Base-by-base conservation (phyloP, 2,888 invertebrate species). In the Germaria angustata region DNA sequence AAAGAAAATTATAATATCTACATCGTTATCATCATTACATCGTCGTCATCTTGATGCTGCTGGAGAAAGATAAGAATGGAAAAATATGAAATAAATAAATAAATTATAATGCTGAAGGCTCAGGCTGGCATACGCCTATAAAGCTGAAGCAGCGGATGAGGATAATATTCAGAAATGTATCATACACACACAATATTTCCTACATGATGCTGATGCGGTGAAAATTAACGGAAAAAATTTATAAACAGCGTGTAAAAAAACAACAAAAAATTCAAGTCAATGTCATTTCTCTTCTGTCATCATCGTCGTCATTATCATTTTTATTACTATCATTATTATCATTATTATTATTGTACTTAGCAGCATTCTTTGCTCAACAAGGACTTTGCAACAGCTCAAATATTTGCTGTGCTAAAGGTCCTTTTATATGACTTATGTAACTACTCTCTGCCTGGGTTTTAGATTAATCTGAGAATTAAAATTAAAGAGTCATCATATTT, bases 311-410 rank as follows among this genome's bases (percentile, higher is more conserved):
- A 39, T 39, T 20, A 49, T 46, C 9, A 51, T 57, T 20, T 32
- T 66, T 20, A 68, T 68, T n/a, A 22, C 59, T 39, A 46, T 24
- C 28, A 28, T 28, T 28, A 6, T 28, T 6, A 28, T 28, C 28
- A 28, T 28, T 3, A 28, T 3, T 28, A 28, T 6, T 28, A 28
- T 28, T 28, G n/a, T n/a, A 34, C 20, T 44, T 13, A 63, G n/a
- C 55, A 61, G 34, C 44, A 65, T 71, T 63, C 53, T 55, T 53
- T 46, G 8, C 20, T 46, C 53, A 44, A 63, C 61, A 63, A 65
- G 55, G 46, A 63, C 46, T 71, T 65, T 36, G 4, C 32, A 78
- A 71, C 46, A 71, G 24, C n/a, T 49, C 63, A 78, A 78, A 71
- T 71, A 78, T 55, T 78, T 78, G 46, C 49, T 55, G 41, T 55